Conservation (phyloP, 1,140 invertebrate species). For the Sminthurides bifidus region DNA sequence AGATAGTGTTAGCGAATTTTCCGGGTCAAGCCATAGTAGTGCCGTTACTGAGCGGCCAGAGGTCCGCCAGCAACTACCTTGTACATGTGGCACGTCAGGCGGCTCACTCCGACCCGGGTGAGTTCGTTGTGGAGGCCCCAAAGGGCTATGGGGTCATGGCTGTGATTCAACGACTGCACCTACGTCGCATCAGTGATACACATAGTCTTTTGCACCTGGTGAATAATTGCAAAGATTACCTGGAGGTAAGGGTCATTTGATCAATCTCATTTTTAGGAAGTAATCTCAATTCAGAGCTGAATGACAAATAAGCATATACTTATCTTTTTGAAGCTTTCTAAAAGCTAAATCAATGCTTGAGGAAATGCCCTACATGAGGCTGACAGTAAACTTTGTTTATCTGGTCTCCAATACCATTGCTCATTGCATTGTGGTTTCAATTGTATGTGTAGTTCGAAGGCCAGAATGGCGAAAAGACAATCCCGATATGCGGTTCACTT, state of each 20-base stretch:
- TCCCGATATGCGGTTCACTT: not conserved
- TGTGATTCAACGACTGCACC: not conserved
- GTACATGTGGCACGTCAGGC: conserved; percentile 2
- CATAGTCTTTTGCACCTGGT: not conserved
- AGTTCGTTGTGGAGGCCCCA: conserved; percentile 3
- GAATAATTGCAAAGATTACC: conserved; percentile 5
- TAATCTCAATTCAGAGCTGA: not conserved
- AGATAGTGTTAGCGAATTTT: conserved; percentile 1
- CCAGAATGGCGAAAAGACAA: not conserved
- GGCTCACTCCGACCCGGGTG: not conserved
- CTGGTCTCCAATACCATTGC: too few relatives aligned
- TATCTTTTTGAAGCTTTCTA: not conserved
- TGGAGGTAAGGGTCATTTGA: not conserved
- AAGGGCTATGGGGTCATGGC: conserved; percentile 2
- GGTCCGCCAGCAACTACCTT: not conserved
- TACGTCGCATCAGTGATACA: not conserved
- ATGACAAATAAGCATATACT: not conserved
- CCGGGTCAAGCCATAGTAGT: not conserved
- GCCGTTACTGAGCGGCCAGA: not conserved
- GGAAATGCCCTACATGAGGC: not conserved
- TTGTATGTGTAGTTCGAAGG: conserved; percentile 7
- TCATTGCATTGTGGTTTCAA: not conserved
- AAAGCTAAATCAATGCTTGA: not conserved
- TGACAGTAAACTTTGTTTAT: too few relatives aligned
- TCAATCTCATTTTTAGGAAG: not conserved